Conservation (phyloP, 2,888 invertebrate genomes). For the Diloba caeruleocephala region DNA sequence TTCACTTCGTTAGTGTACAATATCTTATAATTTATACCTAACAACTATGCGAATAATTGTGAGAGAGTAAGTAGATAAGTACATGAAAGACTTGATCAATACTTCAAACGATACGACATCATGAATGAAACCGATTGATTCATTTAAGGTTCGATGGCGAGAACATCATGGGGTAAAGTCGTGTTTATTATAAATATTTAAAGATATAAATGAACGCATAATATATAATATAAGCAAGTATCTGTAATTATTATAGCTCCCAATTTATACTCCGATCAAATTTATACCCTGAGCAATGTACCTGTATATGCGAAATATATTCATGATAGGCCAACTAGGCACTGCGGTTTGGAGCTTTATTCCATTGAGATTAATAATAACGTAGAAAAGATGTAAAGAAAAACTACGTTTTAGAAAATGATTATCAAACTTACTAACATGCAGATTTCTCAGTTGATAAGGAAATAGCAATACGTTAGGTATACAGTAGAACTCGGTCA, state of each 20-base stretch:
- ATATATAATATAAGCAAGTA: neutral
- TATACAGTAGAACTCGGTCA: neutral
- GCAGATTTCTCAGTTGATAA: neutral
- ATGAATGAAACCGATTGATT: no score
- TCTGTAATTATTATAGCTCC: neutral
- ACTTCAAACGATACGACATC: no score
- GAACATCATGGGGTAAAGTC: slow-evolving; percentile 1
- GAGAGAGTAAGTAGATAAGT: no score
- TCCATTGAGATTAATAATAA: slow-evolving; percentile 4
- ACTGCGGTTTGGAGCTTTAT: slow-evolving; percentile 32
- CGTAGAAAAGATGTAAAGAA: neutral
- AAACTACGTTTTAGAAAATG: neutral
- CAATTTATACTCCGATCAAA: neutral
- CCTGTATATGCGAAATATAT: neutral
- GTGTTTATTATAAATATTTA: no score
- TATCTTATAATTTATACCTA: no score
- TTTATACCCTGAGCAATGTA: slow-evolving; percentile 2
- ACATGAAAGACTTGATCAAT: no score
- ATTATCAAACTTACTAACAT: slow-evolving; percentile 1
- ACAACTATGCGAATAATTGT: no score
- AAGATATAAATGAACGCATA: neutral
- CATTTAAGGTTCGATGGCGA: neutral
- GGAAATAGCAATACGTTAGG: neutral
- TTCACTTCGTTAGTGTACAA: no score
- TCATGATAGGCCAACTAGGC: slow-evolving; percentile 23